Evolutionary conservation across 2,888 invertebrate species (phyloP).

Genomic region (Andrena marginata): DNA sequence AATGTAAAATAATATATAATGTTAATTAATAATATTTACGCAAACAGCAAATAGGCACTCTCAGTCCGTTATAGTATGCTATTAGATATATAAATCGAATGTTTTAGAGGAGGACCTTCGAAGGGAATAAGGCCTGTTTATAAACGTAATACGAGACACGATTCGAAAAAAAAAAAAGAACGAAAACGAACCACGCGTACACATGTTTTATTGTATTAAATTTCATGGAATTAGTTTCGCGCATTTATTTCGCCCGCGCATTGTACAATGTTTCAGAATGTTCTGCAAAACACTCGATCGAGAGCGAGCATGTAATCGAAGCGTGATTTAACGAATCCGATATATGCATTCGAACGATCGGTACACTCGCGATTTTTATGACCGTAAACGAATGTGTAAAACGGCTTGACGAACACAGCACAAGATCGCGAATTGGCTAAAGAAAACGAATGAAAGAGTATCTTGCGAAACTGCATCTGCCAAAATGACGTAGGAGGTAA

Average conservation of each 20-base stretch:
- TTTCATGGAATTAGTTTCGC: conserved; percentile 65
- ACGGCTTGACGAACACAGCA: conserved; percentile 70
- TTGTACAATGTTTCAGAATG: conserved; percentile 29
- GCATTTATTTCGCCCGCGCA: conserved; percentile 37
- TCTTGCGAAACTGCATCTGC: conserved; percentile 62
- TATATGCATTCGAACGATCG: neutral
- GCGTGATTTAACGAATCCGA: conserved; percentile 24
- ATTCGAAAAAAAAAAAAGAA: conserved; percentile 52
- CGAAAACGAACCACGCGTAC: conserved; percentile 52
- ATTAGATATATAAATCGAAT: conserved; percentile 78
- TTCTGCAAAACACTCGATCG: conserved; percentile 18
- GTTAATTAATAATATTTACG: conserved; percentile 79
- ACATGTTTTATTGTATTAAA: conserved; percentile 75
- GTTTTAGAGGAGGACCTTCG: conserved; percentile 76
- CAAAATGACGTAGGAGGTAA: conserved; percentile 67
- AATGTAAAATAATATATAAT: conserved; percentile 84
- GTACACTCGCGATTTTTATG: conserved; percentile 28
- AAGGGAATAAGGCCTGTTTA: conserved; percentile 77
- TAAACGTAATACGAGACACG: conserved; percentile 65
- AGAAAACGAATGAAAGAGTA: conserved; percentile 25
- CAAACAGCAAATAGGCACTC: conserved; percentile 78
- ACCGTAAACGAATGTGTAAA: conserved; percentile 59
- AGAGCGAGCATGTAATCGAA: conserved; percentile 15
- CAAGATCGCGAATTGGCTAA: conserved; percentile 56
- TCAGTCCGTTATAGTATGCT: conserved; percentile 77